Base-by-base conservation (phyloP, 2,888 invertebrate species). In the Aspidiotus rigidus region DNA sequence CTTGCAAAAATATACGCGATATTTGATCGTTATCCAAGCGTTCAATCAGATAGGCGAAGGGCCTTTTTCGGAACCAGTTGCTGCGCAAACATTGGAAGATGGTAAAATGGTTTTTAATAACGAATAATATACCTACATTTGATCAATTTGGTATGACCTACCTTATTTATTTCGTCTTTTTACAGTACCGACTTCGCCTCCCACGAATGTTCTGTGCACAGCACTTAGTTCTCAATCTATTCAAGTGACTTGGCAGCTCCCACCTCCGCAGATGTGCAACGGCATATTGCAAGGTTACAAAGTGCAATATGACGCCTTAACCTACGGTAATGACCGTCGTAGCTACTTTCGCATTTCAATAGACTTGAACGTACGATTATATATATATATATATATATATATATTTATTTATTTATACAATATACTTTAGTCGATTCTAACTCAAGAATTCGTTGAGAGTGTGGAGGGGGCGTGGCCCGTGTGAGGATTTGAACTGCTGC, bases 211-310 rank as follows among this genome's bases (percentile, higher is more conserved):
- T 15, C 82, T 88, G 71, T 90, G 90, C 75, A 85, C 85, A 0
- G 84, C 89, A 0, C 77, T 89, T 60, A 86, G 87, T 40, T 88
- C 90, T 0, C 86, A 88, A 75, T 87, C 87, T 8, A 79, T 90
- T 69, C 87, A 88, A 79, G 84, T 90, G 17, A 85, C 87, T 63
- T 90, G 90, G 90, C 86, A 88, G 73, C 87, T 88, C 13, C 87
- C 89, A 0, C 85, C 88, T 54, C 83, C 83, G 49, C 83, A 84
- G 73, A 85, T 88, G 71, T 84, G 86, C 70, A 88, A 90, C 74
- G 90, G 90, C 5, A 81, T 89, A 62, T 80, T 90, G 71, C 87
- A 88, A 77, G 90, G 90, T 6, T 88, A 88, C 76, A 86, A 86
- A 77, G 78, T 88, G 8, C 82, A 84, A 70, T 87, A 85, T 76